Percentiles rank a stretch among this genome's conserved stretches.
Evolutionary conservation across 2,797 vertebrate genomes (phyloP).

Genomic region (Pithecia hirsuta): DNA sequence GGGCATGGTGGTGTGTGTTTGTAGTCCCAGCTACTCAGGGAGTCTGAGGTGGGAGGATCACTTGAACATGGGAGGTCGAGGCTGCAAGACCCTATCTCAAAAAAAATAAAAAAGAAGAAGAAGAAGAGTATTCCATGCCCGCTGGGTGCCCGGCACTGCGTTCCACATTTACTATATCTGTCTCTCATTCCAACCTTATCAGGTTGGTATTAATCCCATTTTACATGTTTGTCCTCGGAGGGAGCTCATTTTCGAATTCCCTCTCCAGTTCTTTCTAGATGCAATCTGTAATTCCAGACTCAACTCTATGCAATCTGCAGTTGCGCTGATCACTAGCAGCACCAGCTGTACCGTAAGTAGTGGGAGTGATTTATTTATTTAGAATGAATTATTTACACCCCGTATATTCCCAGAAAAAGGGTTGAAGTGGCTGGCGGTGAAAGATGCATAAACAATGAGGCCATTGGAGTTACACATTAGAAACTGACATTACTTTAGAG

Average conservation of each 20-base stretch:
- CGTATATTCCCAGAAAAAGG: constrained; percentile 59
- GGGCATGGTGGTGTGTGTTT: not conserved
- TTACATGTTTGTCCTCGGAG: not conserved
- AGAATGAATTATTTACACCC: constrained; percentile 74
- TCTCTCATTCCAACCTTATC: not conserved
- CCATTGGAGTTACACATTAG: not conserved
- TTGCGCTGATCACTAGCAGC: not conserved
- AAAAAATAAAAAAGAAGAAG: not conserved
- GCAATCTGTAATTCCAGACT: not conserved
- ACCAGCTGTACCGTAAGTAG: not conserved
- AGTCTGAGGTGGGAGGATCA: not conserved
- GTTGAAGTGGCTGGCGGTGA: not conserved
- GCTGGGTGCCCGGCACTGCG: not conserved
- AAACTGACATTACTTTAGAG: constrained; percentile 23
- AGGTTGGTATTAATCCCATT: not conserved
- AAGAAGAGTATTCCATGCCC: not conserved
- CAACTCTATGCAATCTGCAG: not conserved
- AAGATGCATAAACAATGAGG: constrained; percentile 15
- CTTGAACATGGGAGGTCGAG: not conserved
- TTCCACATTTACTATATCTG: not conserved
- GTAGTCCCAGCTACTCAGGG: not conserved
- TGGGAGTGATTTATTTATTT: constrained; percentile 68
- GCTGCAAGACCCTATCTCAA: not conserved
- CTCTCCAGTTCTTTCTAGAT: not conserved
- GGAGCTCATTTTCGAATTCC: not conserved